Percentiles rank a stretch among this genome's conserved stretches.
Conservation (phyloP, 1,140 invertebrate genomes). For the Apocrypta bakeri region DNA sequence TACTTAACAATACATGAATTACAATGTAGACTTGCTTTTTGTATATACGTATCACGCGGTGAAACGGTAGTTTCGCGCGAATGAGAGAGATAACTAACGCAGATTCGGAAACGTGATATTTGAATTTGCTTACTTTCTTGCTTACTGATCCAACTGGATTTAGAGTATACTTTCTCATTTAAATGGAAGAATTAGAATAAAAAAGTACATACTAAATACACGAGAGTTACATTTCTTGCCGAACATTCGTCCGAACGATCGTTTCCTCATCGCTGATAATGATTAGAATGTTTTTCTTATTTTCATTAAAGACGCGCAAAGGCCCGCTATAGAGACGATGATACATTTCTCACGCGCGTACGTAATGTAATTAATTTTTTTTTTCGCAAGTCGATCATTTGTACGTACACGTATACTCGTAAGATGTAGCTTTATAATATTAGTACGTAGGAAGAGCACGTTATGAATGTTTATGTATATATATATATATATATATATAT, state of each 20-base stretch:
- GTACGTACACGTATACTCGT: background rate
- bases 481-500: too few species aligned
- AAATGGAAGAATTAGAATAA: background rate
- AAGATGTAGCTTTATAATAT: background rate
- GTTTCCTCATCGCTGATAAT: background rate
- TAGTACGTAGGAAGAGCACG: conserved; percentile 30
- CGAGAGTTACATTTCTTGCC: background rate
- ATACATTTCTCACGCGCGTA: conserved; percentile 10
- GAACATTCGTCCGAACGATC: background rate
- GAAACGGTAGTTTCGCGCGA: background rate
- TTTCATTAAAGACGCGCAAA: background rate
- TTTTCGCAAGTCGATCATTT: background rate
- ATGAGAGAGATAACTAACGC: background rate
- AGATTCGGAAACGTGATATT: background rate
- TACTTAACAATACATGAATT: background rate
- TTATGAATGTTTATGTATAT: conserved; percentile 21
- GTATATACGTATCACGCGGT: too few species aligned
- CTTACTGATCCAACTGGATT: background rate
- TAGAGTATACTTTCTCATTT: background rate
- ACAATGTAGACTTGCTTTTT: too few species aligned
- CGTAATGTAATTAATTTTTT: background rate
- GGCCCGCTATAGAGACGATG: background rate
- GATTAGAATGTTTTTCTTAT: background rate
- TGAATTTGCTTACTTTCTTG: background rate
- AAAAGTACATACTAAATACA: background rate